Conservation (phyloP, 2,888 invertebrate species). For the Caenorhabditis wallacei region DNA sequence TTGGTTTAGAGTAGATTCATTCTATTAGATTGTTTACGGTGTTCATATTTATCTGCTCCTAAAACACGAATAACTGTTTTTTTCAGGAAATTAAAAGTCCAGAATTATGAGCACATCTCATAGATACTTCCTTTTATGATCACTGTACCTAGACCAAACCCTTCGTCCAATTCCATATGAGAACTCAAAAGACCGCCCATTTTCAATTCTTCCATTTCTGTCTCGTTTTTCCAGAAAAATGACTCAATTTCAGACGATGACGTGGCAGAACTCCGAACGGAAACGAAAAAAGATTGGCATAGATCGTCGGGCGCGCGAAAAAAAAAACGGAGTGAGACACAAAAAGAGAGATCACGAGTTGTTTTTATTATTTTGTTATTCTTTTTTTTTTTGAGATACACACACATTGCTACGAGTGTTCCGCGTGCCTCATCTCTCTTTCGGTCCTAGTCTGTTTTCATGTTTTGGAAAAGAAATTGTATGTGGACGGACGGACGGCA, state of each 20-base stretch:
- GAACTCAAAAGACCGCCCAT: constrained; percentile 12
- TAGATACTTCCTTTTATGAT: too few relatives aligned
- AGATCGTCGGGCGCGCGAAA: constrained; percentile 40
- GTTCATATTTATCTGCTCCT: too few relatives aligned
- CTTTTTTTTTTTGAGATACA: constrained; percentile 52
- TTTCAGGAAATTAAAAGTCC: too few relatives aligned
- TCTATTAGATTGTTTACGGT: too few relatives aligned
- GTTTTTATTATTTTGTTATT: constrained; percentile 64
- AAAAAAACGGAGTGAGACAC: not conserved
- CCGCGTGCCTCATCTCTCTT: constrained; percentile 39
- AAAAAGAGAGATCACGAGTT: constrained; percentile 52
- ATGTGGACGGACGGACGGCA: constrained; percentile 8
- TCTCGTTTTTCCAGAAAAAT: not conserved
- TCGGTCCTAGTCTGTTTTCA: constrained; percentile 35
- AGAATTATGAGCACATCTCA: too few relatives aligned
- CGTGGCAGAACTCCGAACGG: constrained; percentile 28
- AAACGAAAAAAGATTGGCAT: constrained; percentile 4
- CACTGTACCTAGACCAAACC: too few relatives aligned
- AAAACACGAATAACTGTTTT: too few relatives aligned
- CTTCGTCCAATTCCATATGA: not conserved
- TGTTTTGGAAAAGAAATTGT: constrained; percentile 43
- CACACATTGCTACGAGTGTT: constrained; percentile 38
- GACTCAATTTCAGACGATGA: constrained; percentile 26
- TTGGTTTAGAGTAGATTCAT: too few relatives aligned
- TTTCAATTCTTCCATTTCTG: not conserved